Percentiles rank a stretch among this genome's conserved stretches.
Conservation (phyloP, 2,797 vertebrate species). For the Lycodopsis pacificus region DNA sequence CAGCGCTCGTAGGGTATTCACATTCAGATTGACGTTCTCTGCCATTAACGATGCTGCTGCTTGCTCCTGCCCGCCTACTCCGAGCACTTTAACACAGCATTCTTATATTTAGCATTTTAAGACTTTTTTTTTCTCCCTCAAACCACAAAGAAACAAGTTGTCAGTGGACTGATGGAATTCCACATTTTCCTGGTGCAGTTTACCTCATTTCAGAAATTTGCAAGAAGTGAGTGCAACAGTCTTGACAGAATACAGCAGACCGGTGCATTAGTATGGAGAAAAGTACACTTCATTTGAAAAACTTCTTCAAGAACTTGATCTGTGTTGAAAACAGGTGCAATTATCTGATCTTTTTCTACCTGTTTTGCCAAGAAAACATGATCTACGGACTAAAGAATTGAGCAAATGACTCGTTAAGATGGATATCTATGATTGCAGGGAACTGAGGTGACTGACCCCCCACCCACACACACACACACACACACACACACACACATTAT, state of each 20-base stretch:
- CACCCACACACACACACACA: neutral
- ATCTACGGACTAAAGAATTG: neutral
- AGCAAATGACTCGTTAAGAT: constrained; percentile 10
- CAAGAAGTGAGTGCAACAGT: neutral
- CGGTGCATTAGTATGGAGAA: neutral
- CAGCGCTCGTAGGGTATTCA: constrained; percentile 61
- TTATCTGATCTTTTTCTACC: neutral
- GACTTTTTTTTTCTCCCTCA: constrained; percentile 9
- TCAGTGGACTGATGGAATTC: constrained; percentile 10
- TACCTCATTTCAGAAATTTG: constrained; percentile 41
- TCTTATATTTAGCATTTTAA: constrained; percentile 37
- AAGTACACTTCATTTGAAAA: neutral
- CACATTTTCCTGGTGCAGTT: neutral
- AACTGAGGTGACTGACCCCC: neutral
- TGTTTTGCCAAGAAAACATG: constrained; percentile 11
- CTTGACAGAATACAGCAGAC: constrained; percentile 8
- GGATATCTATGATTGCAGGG: constrained; percentile 18
- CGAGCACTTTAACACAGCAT: constrained; percentile 23
- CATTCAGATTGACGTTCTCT: constrained; percentile 50
- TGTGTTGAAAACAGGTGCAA: constrained; percentile 1
- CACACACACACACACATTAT: neutral
- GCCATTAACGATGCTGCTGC: constrained; percentile 36
- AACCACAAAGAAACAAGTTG: constrained; percentile 11
- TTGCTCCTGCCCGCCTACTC: constrained; percentile 41
- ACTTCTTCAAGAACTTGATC: neutral